These are phyloP conservation scores for Panagrolaimus sp. DNA, from an alignment of 1,140 invertebrate species.

Conservation along the genomic window DNA sequence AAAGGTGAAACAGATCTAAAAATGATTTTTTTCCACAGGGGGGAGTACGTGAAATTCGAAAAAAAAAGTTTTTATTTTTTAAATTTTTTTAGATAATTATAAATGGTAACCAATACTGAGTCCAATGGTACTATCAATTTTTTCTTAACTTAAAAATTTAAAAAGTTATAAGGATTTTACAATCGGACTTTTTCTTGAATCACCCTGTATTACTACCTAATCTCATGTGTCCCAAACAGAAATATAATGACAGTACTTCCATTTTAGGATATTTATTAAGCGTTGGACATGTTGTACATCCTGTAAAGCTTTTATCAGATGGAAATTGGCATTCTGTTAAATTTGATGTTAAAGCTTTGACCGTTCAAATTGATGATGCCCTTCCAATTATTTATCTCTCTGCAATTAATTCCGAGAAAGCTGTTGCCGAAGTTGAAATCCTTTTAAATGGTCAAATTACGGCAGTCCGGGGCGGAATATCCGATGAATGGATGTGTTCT, in stretches of 20 bases:
- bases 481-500: constrained; percentile 1
- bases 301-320: constrained; percentile 12
- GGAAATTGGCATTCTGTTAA: constrained; percentile 17
- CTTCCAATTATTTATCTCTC: constrained; percentile 11
- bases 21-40: too few relatives aligned
- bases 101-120: too few relatives aligned
- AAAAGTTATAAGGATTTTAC: too few relatives aligned
- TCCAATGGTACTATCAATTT: too few relatives aligned
- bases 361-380: constrained; percentile 1
- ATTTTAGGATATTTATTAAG: constrained; percentile 15
- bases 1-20: too few relatives aligned
- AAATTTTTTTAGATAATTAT: too few relatives aligned
- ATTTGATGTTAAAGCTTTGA: background rate
- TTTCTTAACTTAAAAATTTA: too few relatives aligned
- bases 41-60: too few relatives aligned
- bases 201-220: background rate
- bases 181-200: too few relatives aligned
- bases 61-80: too few relatives aligned
- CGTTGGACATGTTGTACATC: background rate
- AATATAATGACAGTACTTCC: background rate
- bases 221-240: background rate
- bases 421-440: constrained; percentile 1
- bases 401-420: background rate
- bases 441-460: constrained; percentile 13
- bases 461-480: background rate